Conservation (phyloP, 2,888 invertebrate species). For the Melipona beecheii region DNA sequence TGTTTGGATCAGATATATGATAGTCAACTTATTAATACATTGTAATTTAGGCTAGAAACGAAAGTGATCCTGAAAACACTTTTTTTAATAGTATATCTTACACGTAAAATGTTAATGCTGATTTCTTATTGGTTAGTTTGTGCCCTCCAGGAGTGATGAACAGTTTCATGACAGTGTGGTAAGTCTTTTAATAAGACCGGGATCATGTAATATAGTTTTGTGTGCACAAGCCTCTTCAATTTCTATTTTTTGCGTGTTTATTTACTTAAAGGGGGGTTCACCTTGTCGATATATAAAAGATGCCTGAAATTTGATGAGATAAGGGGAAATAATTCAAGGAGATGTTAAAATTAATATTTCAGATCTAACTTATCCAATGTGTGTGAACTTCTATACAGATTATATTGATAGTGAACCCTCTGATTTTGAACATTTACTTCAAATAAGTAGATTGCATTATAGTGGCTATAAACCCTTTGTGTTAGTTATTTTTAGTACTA, state of each 20-base stretch:
- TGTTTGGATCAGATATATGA: slow-evolving; percentile 17
- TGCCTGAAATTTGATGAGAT: not conserved
- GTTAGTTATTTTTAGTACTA: slow-evolving; percentile 21
- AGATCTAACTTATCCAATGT: not conserved
- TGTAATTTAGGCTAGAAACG: slow-evolving; percentile 49
- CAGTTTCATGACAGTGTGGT: slow-evolving; percentile 95
- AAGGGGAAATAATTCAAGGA: not conserved
- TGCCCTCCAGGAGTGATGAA: slow-evolving; percentile 95
- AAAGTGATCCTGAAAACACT: slow-evolving; percentile 52
- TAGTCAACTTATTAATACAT: slow-evolving; percentile 20
- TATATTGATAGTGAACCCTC: slow-evolving; percentile 50
- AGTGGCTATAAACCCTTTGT: slow-evolving; percentile 17
- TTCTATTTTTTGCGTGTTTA: slow-evolving; percentile 66
- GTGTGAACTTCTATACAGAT: not conserved
- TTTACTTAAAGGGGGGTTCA: slow-evolving; percentile 55
- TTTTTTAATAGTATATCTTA: slow-evolving; percentile 52
- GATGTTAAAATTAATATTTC: not conserved
- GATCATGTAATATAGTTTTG: slow-evolving; percentile 82
- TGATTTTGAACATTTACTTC: slow-evolving; percentile 34
- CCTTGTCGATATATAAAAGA: not conserved
- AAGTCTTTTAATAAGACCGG: slow-evolving; percentile 86
- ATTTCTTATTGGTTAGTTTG: slow-evolving; percentile 89
- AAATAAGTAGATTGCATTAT: slow-evolving; percentile 55
- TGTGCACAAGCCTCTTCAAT: slow-evolving; percentile 84
- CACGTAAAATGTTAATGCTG: slow-evolving; percentile 78